Base-by-base conservation (phyloP, 2,888 invertebrate genomes). In the Stomorhina lunata region DNA sequence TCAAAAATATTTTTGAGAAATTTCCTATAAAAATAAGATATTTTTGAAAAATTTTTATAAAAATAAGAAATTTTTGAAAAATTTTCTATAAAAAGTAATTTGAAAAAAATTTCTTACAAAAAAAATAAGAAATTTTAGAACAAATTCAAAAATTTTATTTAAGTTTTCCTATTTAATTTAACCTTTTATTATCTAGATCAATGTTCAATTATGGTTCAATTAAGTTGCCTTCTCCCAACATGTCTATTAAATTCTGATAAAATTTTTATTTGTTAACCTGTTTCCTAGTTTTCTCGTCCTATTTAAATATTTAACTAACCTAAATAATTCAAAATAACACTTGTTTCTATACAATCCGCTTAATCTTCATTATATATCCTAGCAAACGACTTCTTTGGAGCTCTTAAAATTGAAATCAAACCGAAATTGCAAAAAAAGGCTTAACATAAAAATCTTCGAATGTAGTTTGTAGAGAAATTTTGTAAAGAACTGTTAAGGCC, bases 221-320 rank as follows among this genome's bases (percentile, higher is more conserved):
- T 50, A 25, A n/a, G n/a, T 34, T 68, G 4, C 6, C 4, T 68
- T 34, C 9, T 34, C 5, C 1, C 6, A 40, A 37, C 7, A 63
- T 20, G 37, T 40, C 9, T 25, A 53, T 53, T 61, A 72, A 61
- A 63, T 63, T 1, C 63, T 73, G 50, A 73, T 73, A 40, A 63
- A 73, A 50, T 22, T 32, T 53, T 32, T 43, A 17, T 29, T 53
- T 55, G 32, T 22, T 40, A 22, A n/a, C n/a, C n/a, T 65, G 15
- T 25, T 40, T 65, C 22, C 40, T 15, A 20, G 20, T 63, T 55
- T 27, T 53, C 22, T 59, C n/a, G 20, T 37, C 15, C 12, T 20
- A 66, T 66, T 68, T 76, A 76, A 76, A 76, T 76, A 76, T 66
- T 76, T 66, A 48, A 76, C 66, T 48, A 76, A 66, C 66, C 57